Percentiles rank a stretch among this genome's conserved stretches.
Evolutionary conservation across 2,113 vertebrate species (phyloP).

Genomic region (Salvelinus fontinalis): DNA sequence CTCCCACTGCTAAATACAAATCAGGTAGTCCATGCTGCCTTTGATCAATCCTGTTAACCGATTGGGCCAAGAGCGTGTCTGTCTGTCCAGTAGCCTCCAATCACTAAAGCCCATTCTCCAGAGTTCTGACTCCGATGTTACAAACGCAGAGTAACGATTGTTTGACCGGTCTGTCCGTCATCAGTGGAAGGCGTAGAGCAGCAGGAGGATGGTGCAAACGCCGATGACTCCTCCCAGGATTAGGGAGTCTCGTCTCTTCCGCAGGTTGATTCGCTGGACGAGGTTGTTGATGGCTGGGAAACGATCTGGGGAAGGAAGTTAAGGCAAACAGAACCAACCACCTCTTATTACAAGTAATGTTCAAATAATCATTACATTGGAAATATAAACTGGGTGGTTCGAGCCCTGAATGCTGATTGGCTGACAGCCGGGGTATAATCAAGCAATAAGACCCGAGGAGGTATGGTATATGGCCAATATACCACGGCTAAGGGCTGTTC

Average conservation of each 20-base stretch:
- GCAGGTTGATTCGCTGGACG: conserved; percentile 94
- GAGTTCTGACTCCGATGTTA: conserved; percentile 39
- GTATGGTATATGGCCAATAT: too few relatives aligned
- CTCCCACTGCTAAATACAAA: conserved; percentile 57
- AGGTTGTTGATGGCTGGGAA: conserved; percentile 97
- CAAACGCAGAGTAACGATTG: conserved; percentile 37
- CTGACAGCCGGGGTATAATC: too few relatives aligned
- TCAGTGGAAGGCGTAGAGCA: conserved; percentile 95
- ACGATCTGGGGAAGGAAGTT: conserved; percentile 77
- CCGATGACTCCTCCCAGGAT: conserved; percentile 89
- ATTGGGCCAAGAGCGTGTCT: conserved; percentile 50
- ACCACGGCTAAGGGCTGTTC: too few relatives aligned
- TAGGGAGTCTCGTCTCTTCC: conserved; percentile 94
- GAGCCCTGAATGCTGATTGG: too few relatives aligned
- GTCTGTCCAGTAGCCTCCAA: conserved; percentile 20
- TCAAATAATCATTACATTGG: background rate
- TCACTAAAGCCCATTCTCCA: conserved; percentile 41
- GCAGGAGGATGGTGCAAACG: conserved; percentile 92
- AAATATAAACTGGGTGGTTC: too few relatives aligned
- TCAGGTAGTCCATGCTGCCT: conserved; percentile 61
- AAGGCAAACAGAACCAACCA: conserved; percentile 47
- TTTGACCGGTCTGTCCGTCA: conserved; percentile 63
- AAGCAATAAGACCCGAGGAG: too few relatives aligned
- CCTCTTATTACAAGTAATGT: background rate
- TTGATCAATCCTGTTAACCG: conserved; percentile 44